These are phyloP conservation scores for Brachyrhaphis roseni DNA, from an alignment of 2,797 vertebrate species.

Conservation along the genomic window DNA sequence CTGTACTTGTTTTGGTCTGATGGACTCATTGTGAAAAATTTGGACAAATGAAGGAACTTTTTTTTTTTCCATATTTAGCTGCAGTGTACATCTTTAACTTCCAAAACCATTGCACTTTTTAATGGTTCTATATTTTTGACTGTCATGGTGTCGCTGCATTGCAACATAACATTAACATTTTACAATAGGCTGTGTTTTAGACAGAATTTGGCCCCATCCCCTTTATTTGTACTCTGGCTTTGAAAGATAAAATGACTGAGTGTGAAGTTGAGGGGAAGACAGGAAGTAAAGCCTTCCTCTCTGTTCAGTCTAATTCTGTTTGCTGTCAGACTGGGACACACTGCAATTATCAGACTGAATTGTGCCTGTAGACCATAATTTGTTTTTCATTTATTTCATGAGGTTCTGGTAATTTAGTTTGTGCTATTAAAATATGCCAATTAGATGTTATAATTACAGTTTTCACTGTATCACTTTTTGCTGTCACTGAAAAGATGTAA, in stretches of 20 bases:
- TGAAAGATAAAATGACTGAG: conserved; percentile 42
- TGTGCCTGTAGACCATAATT: conserved; percentile 79
- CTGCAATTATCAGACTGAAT: conserved; percentile 83
- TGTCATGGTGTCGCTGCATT: not conserved
- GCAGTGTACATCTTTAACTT: not conserved
- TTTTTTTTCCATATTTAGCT: not conserved
- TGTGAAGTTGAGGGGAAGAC: conserved; percentile 57
- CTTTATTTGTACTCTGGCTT: conserved; percentile 4
- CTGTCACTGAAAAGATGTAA: conserved; percentile 79
- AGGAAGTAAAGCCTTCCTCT: conserved; percentile 65
- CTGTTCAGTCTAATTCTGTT: conserved; percentile 78
- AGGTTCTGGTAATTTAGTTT: conserved; percentile 83
- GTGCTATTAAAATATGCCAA: conserved; percentile 84
- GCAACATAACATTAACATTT: not conserved
- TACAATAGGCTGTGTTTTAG: conserved; percentile 27
- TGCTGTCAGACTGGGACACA: conserved; percentile 77
- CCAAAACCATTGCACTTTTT: not conserved
- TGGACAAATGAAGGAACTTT: not conserved
- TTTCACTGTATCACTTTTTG: conserved; percentile 82
- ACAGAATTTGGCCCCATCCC: conserved; percentile 11
- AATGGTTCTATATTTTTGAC: not conserved
- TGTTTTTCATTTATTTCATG: conserved; percentile 85
- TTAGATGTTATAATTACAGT: conserved; percentile 86
- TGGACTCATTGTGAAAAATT: not conserved
- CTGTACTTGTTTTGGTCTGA: not conserved